Conservation (phyloP, 2,113 vertebrate genomes). For the Loxodonta africana region DNA sequence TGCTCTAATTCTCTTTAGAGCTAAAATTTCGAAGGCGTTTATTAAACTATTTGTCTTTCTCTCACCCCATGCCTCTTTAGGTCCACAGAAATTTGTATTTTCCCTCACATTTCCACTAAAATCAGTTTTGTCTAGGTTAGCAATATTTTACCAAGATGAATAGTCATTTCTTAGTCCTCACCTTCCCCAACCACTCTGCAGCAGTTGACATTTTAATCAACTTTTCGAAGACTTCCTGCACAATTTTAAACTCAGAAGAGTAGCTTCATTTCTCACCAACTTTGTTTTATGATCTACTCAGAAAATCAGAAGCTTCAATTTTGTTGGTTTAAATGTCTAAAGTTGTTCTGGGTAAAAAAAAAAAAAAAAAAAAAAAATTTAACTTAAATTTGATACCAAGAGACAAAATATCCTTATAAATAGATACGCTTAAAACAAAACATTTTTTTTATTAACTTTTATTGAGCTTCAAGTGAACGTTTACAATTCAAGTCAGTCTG, state of each 20-base stretch:
- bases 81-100: not conserved
- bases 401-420: not conserved
- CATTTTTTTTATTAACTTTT: not conserved
- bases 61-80: not conserved
- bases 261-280: not conserved
- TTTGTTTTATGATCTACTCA: not conserved
- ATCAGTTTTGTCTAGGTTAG: not conserved
- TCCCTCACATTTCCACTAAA: not conserved
- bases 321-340: not conserved
- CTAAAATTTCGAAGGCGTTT: not conserved
- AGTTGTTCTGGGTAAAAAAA: not conserved
- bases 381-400: not conserved
- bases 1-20: not conserved
- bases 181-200: not conserved
- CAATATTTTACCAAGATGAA: rapidly evolving
- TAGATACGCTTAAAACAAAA: not conserved
- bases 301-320: not conserved
- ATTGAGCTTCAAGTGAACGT: too few species aligned
- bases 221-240: not conserved
- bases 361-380: not conserved
- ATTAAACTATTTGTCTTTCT: not conserved
- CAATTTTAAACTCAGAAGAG: not conserved
- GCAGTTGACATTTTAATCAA: not conserved
- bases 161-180: not conserved
- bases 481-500: too few species aligned